Evolutionary conservation across 2,888 invertebrate genomes (phyloP).

Genomic region (Microctonus brassicae): DNA sequence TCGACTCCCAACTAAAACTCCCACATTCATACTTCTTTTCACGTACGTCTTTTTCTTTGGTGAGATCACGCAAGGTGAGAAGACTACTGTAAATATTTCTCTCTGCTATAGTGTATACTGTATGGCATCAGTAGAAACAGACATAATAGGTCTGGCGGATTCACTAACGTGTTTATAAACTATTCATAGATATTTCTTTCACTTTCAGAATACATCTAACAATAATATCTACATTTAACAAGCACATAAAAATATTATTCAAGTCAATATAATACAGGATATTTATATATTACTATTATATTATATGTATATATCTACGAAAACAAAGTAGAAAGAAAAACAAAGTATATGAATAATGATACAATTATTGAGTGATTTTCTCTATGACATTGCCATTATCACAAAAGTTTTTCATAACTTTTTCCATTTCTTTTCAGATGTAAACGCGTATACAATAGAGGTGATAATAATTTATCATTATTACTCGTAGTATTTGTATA

Average conservation of each 20-base stretch:
- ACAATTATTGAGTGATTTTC: not conserved
- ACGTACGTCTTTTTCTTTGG: constrained; percentile 11
- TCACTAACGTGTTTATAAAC: not conserved
- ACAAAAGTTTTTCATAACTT: not conserved
- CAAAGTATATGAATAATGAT: not conserved
- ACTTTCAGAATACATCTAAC: not conserved
- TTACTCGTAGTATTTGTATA: too few relatives aligned
- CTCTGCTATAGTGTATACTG: not conserved
- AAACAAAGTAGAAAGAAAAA: not conserved
- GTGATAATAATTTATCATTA: not conserved
- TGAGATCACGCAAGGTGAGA: constrained; percentile 20
- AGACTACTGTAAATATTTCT: not conserved
- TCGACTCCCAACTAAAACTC: too few relatives aligned
- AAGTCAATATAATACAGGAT: too few relatives aligned
- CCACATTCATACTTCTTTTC: not conserved
- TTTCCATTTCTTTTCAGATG: too few relatives aligned
- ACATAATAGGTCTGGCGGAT: constrained; percentile 16
- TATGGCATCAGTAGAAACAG: constrained; percentile 30
- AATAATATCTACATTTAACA: too few relatives aligned
- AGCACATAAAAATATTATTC: not conserved
- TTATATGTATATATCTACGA: too few relatives aligned
- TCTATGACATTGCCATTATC: not conserved
- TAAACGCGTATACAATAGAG: not conserved
- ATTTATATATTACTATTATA: too few relatives aligned
- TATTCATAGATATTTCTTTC: not conserved